A percentile compares a stretch with the other conserved stretches of the same genome.
Evolutionary conservation across 2,113 vertebrate species (phyloP).

Genomic region (Indicator maculatus): DNA sequence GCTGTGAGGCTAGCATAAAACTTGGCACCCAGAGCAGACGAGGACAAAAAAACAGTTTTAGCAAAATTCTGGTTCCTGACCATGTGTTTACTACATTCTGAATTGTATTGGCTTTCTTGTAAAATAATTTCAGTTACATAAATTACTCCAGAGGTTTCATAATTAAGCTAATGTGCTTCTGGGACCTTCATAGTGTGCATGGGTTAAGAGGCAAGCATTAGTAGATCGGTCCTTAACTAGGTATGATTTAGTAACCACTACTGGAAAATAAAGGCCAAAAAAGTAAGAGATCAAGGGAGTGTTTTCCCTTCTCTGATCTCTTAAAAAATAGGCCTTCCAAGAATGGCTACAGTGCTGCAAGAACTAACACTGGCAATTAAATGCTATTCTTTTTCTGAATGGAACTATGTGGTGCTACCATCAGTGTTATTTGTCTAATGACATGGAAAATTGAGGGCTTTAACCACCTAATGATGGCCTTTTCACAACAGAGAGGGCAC

Average conservation of each 20-base stretch:
- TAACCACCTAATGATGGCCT: conserved; percentile 14
- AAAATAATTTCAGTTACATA: background rate
- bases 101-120: background rate
- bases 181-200: background rate
- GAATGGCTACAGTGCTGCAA: background rate
- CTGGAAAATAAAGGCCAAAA: background rate
- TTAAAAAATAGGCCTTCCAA: background rate
- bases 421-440: conserved; percentile 45
- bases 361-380: background rate
- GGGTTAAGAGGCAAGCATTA: background rate
- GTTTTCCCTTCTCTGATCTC: background rate
- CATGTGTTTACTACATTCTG: background rate
- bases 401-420: background rate
- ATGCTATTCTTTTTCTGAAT: background rate
- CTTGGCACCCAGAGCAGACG: background rate
- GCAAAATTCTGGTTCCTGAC: background rate
- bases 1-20: conserved; percentile 26
- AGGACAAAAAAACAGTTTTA: background rate
- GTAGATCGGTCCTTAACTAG: background rate
- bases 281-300: background rate
- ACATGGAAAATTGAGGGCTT: conserved; percentile 54
- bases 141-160: background rate
- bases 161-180: conserved; percentile 2
- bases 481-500: background rate
- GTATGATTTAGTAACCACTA: background rate